Evolutionary conservation across 2,888 invertebrate genomes (phyloP).

Genomic region (Prosopocoilus inquinatus): DNA sequence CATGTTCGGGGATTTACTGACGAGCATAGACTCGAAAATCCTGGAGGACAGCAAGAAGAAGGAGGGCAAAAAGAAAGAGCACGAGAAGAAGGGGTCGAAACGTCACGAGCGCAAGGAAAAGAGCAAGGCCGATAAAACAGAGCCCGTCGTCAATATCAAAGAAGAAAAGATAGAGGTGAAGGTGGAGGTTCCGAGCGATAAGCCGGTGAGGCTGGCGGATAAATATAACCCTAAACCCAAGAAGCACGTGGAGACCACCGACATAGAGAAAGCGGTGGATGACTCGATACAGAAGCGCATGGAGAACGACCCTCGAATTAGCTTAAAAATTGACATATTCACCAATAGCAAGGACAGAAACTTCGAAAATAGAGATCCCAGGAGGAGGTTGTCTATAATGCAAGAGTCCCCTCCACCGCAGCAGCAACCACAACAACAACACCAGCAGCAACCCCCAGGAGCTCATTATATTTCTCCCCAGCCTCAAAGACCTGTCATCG

Average conservation of each 20-base stretch:
- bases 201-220: slow-evolving; percentile 44
- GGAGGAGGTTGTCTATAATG: background rate
- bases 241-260: slow-evolving; percentile 29
- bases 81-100: slow-evolving; percentile 23
- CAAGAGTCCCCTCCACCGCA: background rate
- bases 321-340: background rate
- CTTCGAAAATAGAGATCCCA: slow-evolving; percentile 12
- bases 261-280: background rate
- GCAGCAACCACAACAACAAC: background rate
- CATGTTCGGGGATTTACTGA: slow-evolving; percentile 33
- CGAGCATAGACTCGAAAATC: slow-evolving; percentile 36
- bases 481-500: too few relatives aligned
- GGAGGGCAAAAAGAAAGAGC: slow-evolving; percentile 19
- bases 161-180: slow-evolving; percentile 2
- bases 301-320: background rate
- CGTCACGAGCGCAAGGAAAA: slow-evolving; percentile 16
- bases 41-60: slow-evolving; percentile 24
- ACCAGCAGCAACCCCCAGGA: background rate
- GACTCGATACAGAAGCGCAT: background rate
- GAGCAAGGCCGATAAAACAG: slow-evolving; percentile 6
- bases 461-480: background rate
- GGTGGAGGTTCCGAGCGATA: slow-evolving; percentile 23
- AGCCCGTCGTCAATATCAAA: slow-evolving; percentile 1
- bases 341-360: too few relatives aligned
- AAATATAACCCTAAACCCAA: slow-evolving; percentile 53